Percentiles rank a stretch among this genome's conserved stretches.
phyloP scores from a whole-genome alignment of 23 tunicate genomes.

The Halocynthia aurantium region DNA sequence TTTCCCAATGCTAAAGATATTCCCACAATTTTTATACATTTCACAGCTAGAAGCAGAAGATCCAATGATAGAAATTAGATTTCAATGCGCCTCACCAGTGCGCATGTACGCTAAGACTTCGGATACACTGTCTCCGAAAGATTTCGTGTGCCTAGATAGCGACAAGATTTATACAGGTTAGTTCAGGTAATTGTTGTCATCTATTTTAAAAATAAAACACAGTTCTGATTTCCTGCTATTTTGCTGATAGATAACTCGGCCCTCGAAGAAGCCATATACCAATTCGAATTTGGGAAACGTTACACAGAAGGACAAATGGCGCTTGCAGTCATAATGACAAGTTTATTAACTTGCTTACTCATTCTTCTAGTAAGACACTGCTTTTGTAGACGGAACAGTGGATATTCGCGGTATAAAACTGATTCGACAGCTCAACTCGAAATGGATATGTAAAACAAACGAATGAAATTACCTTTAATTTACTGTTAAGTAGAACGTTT shows the following conservation, averaged over 20 bases:
- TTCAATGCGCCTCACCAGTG: conserved; percentile 35
- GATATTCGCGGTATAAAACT: conserved; percentile 35
- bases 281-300: not conserved
- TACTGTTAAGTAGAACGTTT: no score
- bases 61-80: conserved; percentile 66
- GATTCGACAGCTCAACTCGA: not conserved
- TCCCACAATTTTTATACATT: no score
- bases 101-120: conserved; percentile 36
- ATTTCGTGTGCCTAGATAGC: conserved; percentile 28
- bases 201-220: not conserved
- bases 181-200: not conserved
- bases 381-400: conserved; percentile 29
- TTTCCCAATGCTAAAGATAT: no score
- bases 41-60: conserved; percentile 39
- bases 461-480: no score
- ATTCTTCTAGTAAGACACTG: conserved; percentile 33
- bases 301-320: conserved; percentile 31
- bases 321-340: conserved; percentile 41
- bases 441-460: not conserved
- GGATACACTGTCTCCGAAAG: conserved; percentile 32
- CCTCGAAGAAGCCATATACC: not conserved
- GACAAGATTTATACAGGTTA: not conserved
- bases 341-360: conserved; percentile 18
- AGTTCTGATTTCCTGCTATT: not conserved
- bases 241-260: not conserved